Evolutionary conservation across 2,797 vertebrate genomes (phyloP), one percentile per base, ranked within the genome.

Genomic region (Myiothlypis coronata): DNA sequence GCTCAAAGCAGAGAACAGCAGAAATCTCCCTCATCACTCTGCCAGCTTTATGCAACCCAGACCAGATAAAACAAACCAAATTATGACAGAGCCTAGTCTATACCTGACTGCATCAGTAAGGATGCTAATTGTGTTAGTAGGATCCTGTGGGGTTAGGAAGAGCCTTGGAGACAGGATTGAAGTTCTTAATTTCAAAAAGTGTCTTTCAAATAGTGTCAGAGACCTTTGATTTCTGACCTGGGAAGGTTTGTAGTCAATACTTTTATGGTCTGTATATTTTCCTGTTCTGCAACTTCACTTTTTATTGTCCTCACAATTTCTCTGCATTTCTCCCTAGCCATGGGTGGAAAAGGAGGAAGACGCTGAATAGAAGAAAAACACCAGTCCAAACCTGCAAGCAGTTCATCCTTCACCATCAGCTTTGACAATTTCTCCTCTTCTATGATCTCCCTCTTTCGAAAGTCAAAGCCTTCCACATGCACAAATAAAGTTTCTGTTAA

Each of bases 301-400:
- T 52, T 68, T 26, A 28, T 28, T 76, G 23, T 83, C 47, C 46
- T 93, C 26, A 79, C 19, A 35, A 41, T 55, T 65, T 65, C 13
- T 84, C 47, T 56, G 12, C 44, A 20, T 89, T 89, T 94, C n/a
- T 82, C 37, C 35, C 67, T 65, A 97, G 96, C 95, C 2, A 96
- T 44, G 94, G 96, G 93, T 12, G 95, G 95, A 52, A 96, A 96
- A 84, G 95, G 96, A 91, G 89, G 95, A 85, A 95, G 23, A 34
- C 64, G 0, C 56, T 96, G 77, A 96, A 61, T 0, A 41, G 56
- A 83, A 90, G 88, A 47, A 69, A 59, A 95, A 6, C 32, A 6
- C 22, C 7, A 3, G 8, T 55, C 59, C 2, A 23, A 71, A 79
- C 9, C 87, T 63, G 17, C 53, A 81, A 65, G 30, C 11, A 4